Evolutionary conservation across 1,140 invertebrate species (phyloP).

Genomic region (Drosophila insularis): DNA sequence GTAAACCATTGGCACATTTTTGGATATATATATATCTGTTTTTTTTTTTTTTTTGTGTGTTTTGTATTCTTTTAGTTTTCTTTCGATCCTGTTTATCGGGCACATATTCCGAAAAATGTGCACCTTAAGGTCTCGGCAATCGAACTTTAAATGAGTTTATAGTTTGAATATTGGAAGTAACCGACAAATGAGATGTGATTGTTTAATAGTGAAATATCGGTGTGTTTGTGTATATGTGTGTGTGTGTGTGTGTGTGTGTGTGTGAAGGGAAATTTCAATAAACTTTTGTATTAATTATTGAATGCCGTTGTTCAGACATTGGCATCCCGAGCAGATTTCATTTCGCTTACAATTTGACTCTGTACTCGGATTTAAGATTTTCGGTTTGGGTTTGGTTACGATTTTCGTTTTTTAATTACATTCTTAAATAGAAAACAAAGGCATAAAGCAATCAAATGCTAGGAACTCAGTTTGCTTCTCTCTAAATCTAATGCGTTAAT

Average conservation of each 20-base stretch:
- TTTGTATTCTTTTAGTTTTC: conserved; percentile 4
- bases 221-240: neutral
- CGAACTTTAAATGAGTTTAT: neutral
- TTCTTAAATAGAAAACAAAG: conserved; percentile 73
- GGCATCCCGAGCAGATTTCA: conserved; percentile 38
- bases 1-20: conserved; percentile 57
- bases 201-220: neutral
- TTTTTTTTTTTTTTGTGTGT: neutral
- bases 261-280: neutral
- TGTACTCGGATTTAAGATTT: neutral
- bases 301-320: conserved; percentile 18
- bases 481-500: conserved; percentile 44
- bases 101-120: conserved; percentile 21
- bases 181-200: neutral
- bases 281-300: neutral
- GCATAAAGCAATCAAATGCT: conserved; percentile 80
- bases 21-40: neutral
- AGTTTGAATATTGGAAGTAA: neutral
- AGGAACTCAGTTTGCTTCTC: conserved; percentile 78
- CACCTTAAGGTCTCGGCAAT: conserved; percentile 2
- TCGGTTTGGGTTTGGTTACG: conserved; percentile 20
- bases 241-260: neutral
- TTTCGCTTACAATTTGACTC: too few species aligned
- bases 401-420: conserved; percentile 27
- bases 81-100: conserved; percentile 12